Evolutionary conservation across 1,140 invertebrate species (phyloP).

Genomic region (Drosophila sp.): DNA sequence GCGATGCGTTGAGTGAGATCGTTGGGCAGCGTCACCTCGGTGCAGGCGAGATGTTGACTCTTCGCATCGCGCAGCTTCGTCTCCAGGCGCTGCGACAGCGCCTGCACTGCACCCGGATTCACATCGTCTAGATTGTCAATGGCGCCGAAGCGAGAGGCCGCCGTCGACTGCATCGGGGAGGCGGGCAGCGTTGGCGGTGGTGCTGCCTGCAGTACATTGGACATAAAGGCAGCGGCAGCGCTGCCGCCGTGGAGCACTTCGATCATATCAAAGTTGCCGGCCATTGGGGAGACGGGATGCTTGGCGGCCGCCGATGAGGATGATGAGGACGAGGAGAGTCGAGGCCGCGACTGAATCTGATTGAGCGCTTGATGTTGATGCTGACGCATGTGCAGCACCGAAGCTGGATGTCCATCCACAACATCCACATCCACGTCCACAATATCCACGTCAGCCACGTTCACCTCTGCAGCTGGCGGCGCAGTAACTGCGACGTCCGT

Average conservation of each 20-base stretch:
- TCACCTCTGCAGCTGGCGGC: constrained; percentile 40
- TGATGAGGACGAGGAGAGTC: constrained; percentile 34
- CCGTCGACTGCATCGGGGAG: constrained; percentile 67
- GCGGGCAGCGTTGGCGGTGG: constrained; percentile 52
- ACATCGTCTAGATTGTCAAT: constrained; percentile 73
- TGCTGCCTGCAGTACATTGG: constrained; percentile 55
- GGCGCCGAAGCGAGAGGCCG: constrained; percentile 59
- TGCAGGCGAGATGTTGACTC: constrained; percentile 90
- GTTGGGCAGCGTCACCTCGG: constrained; percentile 92
- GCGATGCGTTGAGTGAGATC: constrained; percentile 91
- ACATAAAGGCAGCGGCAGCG: constrained; percentile 60
- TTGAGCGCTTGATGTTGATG: constrained; percentile 72
- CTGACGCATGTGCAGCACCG: constrained; percentile 75
- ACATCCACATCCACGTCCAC: constrained; percentile 54
- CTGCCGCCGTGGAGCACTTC: constrained; percentile 55
- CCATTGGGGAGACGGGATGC: constrained; percentile 51
- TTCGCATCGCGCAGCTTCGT: constrained; percentile 91
- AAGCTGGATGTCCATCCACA: constrained; percentile 74
- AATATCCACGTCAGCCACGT: constrained; percentile 39
- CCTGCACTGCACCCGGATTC: constrained; percentile 82
- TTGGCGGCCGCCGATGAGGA: constrained; percentile 28
- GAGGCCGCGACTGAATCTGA: constrained; percentile 41
- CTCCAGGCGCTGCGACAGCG: constrained; percentile 90
- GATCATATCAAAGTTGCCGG: constrained; percentile 62
- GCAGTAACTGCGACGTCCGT: constrained; percentile 41